Conservation (phyloP, 2,888 invertebrate species). For the Oscheius sp. region DNA sequence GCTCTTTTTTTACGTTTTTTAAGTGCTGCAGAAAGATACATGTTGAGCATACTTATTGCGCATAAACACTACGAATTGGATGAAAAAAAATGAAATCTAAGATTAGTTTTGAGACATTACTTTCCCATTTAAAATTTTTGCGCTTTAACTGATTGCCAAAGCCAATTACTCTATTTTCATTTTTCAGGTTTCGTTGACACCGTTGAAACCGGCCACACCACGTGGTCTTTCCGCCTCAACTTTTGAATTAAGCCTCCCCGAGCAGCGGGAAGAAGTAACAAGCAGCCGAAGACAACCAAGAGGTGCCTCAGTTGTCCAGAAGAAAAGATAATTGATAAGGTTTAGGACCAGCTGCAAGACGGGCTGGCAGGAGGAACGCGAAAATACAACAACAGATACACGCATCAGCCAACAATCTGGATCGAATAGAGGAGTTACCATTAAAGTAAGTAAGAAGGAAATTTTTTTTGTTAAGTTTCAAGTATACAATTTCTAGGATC, state of each 20-base stretch:
- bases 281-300: conserved; percentile 2
- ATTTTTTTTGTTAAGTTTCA: too few relatives aligned
- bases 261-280: conserved; percentile 5
- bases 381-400: conserved; percentile 21
- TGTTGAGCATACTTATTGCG: too few relatives aligned
- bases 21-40: too few relatives aligned
- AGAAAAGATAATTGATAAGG: background rate
- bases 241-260: conserved; percentile 22
- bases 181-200: background rate
- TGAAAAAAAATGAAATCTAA: too few relatives aligned
- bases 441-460: conserved; percentile 14
- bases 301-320: background rate
- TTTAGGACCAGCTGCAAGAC: conserved; percentile 29
- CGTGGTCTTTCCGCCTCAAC: conserved; percentile 26
- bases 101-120: too few relatives aligned
- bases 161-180: too few relatives aligned
- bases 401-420: conserved; percentile 29
- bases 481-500: too few relatives aligned
- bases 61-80: too few relatives aligned
- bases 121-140: too few relatives aligned
- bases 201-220: background rate
- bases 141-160: too few relatives aligned
- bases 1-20: too few relatives aligned
- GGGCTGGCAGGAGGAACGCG: conserved; percentile 27
- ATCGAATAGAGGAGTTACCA: conserved; percentile 16